A percentile compares a stretch with the other conserved stretches of the same genome.
These are phyloP conservation scores for Paracyclopina nana DNA, from an alignment of 1,140 invertebrate species.

Conservation along the genomic window DNA sequence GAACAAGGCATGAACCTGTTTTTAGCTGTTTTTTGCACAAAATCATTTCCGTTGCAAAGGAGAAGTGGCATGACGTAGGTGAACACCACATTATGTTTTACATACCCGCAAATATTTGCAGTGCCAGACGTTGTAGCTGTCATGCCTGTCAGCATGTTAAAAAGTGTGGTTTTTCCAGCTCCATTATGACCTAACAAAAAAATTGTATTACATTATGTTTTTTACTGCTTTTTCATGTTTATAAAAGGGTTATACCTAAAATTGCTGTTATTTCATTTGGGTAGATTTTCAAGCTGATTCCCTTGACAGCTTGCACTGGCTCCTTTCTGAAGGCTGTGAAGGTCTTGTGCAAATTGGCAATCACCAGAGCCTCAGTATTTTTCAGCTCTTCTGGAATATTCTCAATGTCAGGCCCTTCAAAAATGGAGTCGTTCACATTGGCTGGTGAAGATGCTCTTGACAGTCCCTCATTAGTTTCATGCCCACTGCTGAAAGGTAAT, in stretches of 20 bases:
- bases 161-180: slow-evolving; percentile 62
- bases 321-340: slow-evolving; percentile 32
- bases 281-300: slow-evolving; percentile 48
- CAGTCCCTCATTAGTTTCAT: too few species aligned
- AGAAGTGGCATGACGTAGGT: too few species aligned
- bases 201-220: too few species aligned
- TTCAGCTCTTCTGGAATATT: slow-evolving; percentile 27
- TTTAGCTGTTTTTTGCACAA: too few species aligned
- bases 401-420: not conserved
- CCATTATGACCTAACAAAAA: slow-evolving; percentile 86
- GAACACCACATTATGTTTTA: too few species aligned
- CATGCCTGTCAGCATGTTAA: slow-evolving; percentile 65
- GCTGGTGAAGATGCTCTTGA: too few species aligned
- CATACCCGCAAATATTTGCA: slow-evolving; percentile 51
- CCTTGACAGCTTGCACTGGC: slow-evolving; percentile 39
- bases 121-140: slow-evolving; percentile 44
- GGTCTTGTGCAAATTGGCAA: slow-evolving; percentile 47
- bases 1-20: too few species aligned
- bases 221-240: too few species aligned
- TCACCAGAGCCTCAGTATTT: slow-evolving; percentile 49
- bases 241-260: too few species aligned
- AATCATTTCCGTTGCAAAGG: too few species aligned
- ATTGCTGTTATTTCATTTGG: slow-evolving; percentile 64
- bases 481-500: too few species aligned
- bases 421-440: slow-evolving; percentile 11